Evolutionary conservation across 2,888 invertebrate genomes (phyloP).

Genomic region (Lamellibrachia columna): DNA sequence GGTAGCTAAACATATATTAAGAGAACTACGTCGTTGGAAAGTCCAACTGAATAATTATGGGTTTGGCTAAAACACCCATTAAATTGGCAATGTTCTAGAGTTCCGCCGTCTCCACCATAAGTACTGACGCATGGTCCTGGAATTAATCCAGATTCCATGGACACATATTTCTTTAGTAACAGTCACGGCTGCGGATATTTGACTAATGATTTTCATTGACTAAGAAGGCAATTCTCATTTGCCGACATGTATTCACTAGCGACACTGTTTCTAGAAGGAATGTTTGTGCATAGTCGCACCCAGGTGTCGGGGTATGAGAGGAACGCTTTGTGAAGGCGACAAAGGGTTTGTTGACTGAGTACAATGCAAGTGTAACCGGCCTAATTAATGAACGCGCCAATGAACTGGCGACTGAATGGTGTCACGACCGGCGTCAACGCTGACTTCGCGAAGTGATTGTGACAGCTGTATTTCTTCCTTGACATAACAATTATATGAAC

Average conservation of each 20-base stretch:
- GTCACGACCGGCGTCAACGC: background rate
- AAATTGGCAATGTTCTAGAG: background rate
- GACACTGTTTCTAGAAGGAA: no score
- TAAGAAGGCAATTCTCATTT: no score
- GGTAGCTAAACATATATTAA: no score
- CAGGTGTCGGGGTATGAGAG: no score
- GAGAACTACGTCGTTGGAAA: background rate
- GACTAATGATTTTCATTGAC: no score
- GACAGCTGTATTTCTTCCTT: no score
- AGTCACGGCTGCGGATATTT: no score
- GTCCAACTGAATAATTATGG: background rate
- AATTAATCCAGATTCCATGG: background rate
- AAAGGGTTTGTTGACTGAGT: background rate
- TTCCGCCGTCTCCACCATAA: background rate
- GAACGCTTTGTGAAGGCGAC: background rate
- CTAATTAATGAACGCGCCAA: background rate
- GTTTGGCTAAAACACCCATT: background rate
- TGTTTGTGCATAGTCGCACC: no score
- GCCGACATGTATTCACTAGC: no score
- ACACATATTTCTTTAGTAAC: no score
- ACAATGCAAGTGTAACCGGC: background rate
- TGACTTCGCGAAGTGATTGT: background rate
- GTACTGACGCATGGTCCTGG: background rate
- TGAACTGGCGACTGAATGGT: background rate
- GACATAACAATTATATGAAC: no score